Conservation (phyloP, 1,140 invertebrate genomes). For the Saccostrea glomerata region DNA sequence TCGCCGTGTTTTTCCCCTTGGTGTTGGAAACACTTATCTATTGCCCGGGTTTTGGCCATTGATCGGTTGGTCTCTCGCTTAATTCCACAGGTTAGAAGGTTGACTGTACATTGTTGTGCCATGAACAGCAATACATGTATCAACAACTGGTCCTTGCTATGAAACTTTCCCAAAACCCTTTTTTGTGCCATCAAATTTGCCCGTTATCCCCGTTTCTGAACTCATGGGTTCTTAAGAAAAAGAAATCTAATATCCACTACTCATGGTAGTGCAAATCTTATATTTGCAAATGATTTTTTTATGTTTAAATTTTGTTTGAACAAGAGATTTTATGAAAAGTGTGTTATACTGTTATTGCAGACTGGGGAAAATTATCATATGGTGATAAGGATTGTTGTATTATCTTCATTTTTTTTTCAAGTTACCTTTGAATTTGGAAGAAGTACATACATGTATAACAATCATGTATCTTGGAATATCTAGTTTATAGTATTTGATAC, state of each 20-base stretch:
- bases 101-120: neutral
- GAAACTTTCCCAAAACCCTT: neutral
- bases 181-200: neutral
- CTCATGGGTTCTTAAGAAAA: neutral
- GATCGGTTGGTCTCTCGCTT: neutral
- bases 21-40: slow-evolving; percentile 18
- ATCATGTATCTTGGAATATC: neutral
- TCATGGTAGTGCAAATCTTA: slow-evolving; percentile 1
- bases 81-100: neutral
- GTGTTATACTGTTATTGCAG: neutral
- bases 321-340: slow-evolving; percentile 15
- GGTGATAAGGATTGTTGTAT: neutral
- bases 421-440: neutral
- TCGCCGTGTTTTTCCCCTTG: neutral
- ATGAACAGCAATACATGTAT: neutral
- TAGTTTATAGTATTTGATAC: neutral
- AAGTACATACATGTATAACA: neutral
- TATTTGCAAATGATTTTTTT: slow-evolving; percentile 15
- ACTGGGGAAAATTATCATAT: neutral
- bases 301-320: slow-evolving; percentile 18
- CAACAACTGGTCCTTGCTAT: neutral
- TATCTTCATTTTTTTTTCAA: neutral
- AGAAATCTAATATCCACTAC: slow-evolving; percentile 21
- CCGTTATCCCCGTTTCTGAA: neutral
- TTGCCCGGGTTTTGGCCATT: slow-evolving; percentile 1